These are phyloP conservation scores for Cydia strobilella DNA, from an alignment of 1,140 invertebrate species.

Conservation along the genomic window DNA sequence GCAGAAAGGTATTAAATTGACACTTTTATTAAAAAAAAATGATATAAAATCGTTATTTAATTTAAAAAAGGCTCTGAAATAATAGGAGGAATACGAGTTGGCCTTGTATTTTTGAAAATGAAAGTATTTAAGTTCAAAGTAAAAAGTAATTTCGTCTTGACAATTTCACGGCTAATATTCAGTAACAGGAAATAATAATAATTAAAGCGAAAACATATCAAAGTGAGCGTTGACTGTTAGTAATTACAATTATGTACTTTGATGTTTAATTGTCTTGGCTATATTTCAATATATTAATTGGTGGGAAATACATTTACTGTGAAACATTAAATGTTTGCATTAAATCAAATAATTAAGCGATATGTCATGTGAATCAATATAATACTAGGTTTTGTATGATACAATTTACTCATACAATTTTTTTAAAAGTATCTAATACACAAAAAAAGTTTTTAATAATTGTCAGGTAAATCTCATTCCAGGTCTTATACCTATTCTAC, in stretches of 20 bases:
- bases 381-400: no score
- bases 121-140: not conserved
- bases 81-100: not conserved
- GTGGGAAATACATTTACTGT: not conserved
- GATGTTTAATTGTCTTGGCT: slow-evolving; percentile 1
- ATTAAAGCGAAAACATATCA: not conserved
- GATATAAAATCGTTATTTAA: no score
- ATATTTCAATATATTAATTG: slow-evolving; percentile 17
- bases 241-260: slow-evolving; percentile 9
- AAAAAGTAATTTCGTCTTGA: not conserved
- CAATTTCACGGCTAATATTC: not conserved
- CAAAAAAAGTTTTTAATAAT: no score
- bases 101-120: not conserved
- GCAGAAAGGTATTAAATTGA: no score
- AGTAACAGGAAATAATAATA: slow-evolving; percentile 2
- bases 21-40: no score
- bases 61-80: not conserved
- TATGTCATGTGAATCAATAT: no score
- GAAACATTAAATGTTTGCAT: not conserved
- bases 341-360: no score
- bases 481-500: no score
- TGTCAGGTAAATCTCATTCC: no score
- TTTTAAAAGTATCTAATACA: no score
- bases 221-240: not conserved
- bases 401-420: no score